Conservation (phyloP, 2,888 invertebrate genomes). For the Drosophila greeni region DNA sequence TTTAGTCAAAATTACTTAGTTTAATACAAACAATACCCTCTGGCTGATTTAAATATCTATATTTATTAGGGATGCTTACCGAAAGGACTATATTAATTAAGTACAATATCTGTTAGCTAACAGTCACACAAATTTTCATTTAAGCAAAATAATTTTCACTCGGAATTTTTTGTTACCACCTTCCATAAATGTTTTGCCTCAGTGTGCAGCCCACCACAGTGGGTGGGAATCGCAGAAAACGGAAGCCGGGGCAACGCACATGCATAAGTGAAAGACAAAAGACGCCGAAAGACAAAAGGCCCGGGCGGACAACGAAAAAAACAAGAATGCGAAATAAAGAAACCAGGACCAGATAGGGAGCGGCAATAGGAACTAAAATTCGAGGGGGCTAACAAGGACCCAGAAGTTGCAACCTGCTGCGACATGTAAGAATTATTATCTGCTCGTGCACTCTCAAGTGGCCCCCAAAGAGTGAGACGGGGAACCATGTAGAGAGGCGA, state of each 20-base stretch:
- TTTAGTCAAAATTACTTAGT: neutral
- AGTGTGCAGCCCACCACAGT: slow-evolving; percentile 7
- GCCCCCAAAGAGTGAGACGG: slow-evolving; percentile 40
- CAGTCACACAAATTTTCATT: neutral
- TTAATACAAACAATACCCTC: neutral
- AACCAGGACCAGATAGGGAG: slow-evolving; percentile 43
- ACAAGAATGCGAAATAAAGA: slow-evolving; percentile 10
- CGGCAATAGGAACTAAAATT: slow-evolving; percentile 50
- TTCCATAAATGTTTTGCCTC: neutral
- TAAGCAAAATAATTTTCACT: neutral
- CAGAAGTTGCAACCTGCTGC: slow-evolving; percentile 57
- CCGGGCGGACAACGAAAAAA: slow-evolving; percentile 20
- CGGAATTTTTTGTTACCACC: neutral
- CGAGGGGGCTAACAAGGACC: slow-evolving; percentile 40
- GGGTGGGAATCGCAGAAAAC: slow-evolving; percentile 33
- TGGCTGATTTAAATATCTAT: neutral
- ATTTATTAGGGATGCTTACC: too few species aligned
- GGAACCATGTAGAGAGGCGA: neutral
- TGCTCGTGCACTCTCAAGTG: slow-evolving; percentile 68
- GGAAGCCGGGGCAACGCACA: slow-evolving; percentile 62
- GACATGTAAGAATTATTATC: slow-evolving; percentile 71
- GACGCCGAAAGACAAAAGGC: slow-evolving; percentile 63
- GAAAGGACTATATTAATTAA: too few species aligned
- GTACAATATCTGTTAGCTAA: neutral
- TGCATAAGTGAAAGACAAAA: slow-evolving; percentile 73